These are phyloP conservation scores for Quadroppia sp. DNA, from an alignment of 2,888 invertebrate genomes.

Conservation along the genomic window DNA sequence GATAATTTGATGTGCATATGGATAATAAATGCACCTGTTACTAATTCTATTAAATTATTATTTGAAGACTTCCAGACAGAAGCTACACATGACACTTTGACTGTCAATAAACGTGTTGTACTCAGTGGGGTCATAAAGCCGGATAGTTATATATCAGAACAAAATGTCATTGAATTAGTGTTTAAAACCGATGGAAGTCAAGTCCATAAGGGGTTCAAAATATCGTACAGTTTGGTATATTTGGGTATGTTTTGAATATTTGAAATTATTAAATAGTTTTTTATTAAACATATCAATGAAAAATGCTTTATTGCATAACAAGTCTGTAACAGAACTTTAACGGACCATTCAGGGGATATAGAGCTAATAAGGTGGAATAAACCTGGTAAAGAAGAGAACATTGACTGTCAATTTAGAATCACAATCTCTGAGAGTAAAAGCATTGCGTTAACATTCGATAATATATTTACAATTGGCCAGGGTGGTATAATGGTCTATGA, in stretches of 20 bases:
- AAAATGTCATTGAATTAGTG: not conserved
- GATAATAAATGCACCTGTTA: not conserved
- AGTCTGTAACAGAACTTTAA: too few species aligned
- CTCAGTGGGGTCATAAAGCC: not conserved
- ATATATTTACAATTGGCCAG: too few species aligned
- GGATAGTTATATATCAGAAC: not conserved
- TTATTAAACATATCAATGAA: too few species aligned
- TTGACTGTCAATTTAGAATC: too few species aligned
- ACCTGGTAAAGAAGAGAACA: too few species aligned
- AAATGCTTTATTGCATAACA: too few species aligned
- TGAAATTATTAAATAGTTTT: too few species aligned
- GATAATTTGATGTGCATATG: not conserved
- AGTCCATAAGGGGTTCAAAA: not conserved
- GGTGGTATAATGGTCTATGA: too few species aligned
- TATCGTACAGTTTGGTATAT: not conserved
- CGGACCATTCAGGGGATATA: too few species aligned
- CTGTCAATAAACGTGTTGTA: not conserved
- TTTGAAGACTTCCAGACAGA: not conserved
- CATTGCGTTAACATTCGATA: too few species aligned
- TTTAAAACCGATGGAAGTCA: not conserved
- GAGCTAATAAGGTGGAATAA: too few species aligned
- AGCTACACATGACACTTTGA: not conserved
- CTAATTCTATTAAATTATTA: not conserved
- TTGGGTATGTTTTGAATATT: constrained; percentile 2
- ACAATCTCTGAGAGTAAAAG: too few species aligned